A percentile compares a stretch with the other conserved stretches of the same genome.
Evolutionary conservation across 37 sponge, comb jelly and placozoan genomes (phyloP).

Genomic region (Lycopodina hypogea): DNA sequence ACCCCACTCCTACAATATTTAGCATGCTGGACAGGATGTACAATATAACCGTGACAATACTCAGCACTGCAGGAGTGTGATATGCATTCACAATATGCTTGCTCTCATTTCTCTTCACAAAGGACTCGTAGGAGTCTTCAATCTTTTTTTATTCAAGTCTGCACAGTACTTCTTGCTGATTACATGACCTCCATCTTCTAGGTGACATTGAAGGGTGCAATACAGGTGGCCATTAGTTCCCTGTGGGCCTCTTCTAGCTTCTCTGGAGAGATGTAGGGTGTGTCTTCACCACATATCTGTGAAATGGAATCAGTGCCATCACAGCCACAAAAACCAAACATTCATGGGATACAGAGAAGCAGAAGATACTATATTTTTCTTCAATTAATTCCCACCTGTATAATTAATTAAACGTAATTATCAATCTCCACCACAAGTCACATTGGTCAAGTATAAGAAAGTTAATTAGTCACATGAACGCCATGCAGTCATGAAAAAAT

Average conservation of each 20-base stretch:
- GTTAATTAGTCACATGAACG: too few species aligned
- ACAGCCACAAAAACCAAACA: too few species aligned
- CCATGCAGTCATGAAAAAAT: too few species aligned
- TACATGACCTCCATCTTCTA: constrained; percentile 84
- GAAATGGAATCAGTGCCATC: too few species aligned
- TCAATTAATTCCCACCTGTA: too few species aligned
- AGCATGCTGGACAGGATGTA: constrained; percentile 73
- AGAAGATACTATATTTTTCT: too few species aligned
- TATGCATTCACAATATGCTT: constrained; percentile 93
- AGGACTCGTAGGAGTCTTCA: constrained; percentile 74
- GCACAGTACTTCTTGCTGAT: constrained; percentile 75
- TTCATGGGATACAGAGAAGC: too few species aligned
- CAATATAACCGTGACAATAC: constrained; percentile 60
- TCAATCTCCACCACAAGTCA: too few species aligned
- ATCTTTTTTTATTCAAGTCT: constrained; percentile 70
- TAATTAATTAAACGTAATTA: too few species aligned
- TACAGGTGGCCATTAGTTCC: constrained; percentile 32
- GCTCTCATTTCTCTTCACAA: constrained; percentile 76
- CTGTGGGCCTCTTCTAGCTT: constrained; percentile 69
- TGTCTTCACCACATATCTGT: constrained; percentile 88
- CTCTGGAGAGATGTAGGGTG: constrained; percentile 82
- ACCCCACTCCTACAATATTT: constrained; percentile 58
- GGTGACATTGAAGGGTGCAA: constrained; percentile 65
- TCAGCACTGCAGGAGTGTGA: constrained; percentile 87
- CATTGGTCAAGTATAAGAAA: too few species aligned